A percentile compares a stretch with the other conserved stretches of the same genome.
These are phyloP conservation scores for Festucalex cinctus DNA, from an alignment of 2,113 vertebrate genomes.

Conservation along the genomic window DNA sequence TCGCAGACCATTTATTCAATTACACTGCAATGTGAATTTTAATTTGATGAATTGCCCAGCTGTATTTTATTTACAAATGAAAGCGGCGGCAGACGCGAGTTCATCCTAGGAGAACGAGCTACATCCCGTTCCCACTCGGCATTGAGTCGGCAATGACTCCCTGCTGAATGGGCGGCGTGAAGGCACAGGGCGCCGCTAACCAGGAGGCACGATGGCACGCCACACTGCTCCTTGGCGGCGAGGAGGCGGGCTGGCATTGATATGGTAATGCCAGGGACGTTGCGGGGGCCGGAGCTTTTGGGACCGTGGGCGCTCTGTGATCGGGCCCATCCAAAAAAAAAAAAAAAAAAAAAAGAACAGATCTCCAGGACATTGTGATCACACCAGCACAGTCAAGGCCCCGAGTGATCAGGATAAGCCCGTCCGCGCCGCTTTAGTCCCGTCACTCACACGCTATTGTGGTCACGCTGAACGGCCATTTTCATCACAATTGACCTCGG, in stretches of 20 bases:
- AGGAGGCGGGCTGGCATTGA: constrained; percentile 54
- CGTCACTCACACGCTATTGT: constrained; percentile 70
- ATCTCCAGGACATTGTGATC: constrained; percentile 68
- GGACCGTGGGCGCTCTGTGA: constrained; percentile 66
- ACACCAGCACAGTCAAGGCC: constrained; percentile 57
- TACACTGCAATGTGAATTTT: too few relatives aligned
- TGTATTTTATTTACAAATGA: constrained; percentile 6
- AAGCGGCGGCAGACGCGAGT: constrained; percentile 37
- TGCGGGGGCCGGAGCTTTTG: constrained; percentile 60
- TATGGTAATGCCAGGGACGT: constrained; percentile 63
- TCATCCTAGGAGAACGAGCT: constrained; percentile 37
- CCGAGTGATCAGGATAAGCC: constrained; percentile 72
- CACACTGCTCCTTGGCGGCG: constrained; percentile 45
- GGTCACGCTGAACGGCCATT: constrained; percentile 68
- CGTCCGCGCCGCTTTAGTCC: constrained; percentile 62
- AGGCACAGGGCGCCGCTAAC: constrained; percentile 48
- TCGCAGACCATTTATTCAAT: too few relatives aligned
- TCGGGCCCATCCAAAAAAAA: constrained; percentile 57
- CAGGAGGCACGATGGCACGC: constrained; percentile 54
- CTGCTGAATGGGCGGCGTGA: constrained; percentile 50
- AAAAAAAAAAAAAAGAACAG: constrained; percentile 48
- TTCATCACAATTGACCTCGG: constrained; percentile 73
- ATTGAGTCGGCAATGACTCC: constrained; percentile 59
- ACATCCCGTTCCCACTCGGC: constrained; percentile 50
- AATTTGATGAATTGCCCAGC: too few relatives aligned